Base-by-base conservation (phyloP, 2,797 vertebrate genomes). In the Odontamblyopus rebecca region DNA sequence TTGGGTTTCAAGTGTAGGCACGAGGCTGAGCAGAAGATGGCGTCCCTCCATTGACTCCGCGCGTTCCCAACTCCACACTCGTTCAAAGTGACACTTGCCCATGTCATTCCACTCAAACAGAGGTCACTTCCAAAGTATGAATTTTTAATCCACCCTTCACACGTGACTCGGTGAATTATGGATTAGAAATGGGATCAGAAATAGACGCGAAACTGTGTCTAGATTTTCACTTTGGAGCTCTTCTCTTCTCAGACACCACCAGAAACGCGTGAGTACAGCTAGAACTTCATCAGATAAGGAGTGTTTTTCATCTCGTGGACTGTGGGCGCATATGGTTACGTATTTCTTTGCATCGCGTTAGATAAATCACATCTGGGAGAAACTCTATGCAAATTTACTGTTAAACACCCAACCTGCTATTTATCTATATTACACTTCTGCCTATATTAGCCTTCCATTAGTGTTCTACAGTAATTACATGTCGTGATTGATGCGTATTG, bases 141-240 rank as follows among this genome's bases (percentile, higher is more conserved):
- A 97, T 95, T 94, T 95, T 96, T 96, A 95, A 96, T 96, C 93
- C 91, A 86, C 89, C 80, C 68, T 61, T 92, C 63, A 92, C 96
- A 98, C 93, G 95, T 98, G 97, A 95, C 94, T 95, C 92, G 91
- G 93, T 97, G 94, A 97, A 97, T 98, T 96, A 98, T 98, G 95
- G 95, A 97, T 96, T 7, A 91, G 88, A 84, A 91, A 74, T 86
- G 87, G 89, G 89, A 95, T 92, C 95, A 95, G 94, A 96, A 96
- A 96, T 96, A 96, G 94, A 95, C 94, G 76, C 89, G 93, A 88
- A 86, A 93, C 92, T 94, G 88, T 72, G 91, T 92, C 92, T 94
- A n/a, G 92, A 95, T 94, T 95, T 93, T 92, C 95, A 95, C 94
- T 95, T 29, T 94, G 92, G 92, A 93, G 90, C 92, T 38, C 35